Conservation (phyloP, 2,113 vertebrate genomes). For the Grallaria varia region DNA sequence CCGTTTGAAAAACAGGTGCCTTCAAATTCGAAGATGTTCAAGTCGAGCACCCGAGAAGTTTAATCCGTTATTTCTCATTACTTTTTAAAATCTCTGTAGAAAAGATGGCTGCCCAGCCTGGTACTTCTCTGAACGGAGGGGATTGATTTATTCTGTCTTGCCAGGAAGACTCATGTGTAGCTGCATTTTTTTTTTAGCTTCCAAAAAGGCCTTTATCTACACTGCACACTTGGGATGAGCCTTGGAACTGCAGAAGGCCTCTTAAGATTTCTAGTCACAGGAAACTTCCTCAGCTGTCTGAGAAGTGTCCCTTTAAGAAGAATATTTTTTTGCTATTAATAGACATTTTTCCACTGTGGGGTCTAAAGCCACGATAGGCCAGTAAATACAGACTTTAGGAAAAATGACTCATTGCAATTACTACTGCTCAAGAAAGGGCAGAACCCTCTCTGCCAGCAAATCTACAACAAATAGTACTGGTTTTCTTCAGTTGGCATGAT, state of each 20-base stretch:
- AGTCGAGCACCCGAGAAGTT: neutral
- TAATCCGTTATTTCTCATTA: neutral
- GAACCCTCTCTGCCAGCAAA: neutral
- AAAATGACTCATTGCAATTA: neutral
- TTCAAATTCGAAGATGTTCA: neutral
- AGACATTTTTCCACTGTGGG: neutral
- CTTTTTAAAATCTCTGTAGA: neutral
- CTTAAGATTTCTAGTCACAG: neutral
- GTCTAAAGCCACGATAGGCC: neutral
- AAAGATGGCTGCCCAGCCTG: neutral
- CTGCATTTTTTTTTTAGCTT: neutral
- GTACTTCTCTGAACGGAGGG: neutral
- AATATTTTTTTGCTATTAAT: neutral
- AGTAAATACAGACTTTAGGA: slow-evolving; percentile 46
- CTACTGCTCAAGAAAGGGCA: neutral
- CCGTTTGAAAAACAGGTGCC: neutral
- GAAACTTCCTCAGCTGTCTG: neutral
- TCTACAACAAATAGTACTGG: neutral
- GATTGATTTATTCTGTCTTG: neutral
- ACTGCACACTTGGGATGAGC: neutral
- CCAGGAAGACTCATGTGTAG: neutral
- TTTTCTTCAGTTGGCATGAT: neutral
- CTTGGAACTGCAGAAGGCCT: neutral
- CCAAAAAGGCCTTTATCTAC: neutral
- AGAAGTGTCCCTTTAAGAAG: neutral